Conservation (phyloP, 2,113 vertebrate species). For the Callopanchax toddi region DNA sequence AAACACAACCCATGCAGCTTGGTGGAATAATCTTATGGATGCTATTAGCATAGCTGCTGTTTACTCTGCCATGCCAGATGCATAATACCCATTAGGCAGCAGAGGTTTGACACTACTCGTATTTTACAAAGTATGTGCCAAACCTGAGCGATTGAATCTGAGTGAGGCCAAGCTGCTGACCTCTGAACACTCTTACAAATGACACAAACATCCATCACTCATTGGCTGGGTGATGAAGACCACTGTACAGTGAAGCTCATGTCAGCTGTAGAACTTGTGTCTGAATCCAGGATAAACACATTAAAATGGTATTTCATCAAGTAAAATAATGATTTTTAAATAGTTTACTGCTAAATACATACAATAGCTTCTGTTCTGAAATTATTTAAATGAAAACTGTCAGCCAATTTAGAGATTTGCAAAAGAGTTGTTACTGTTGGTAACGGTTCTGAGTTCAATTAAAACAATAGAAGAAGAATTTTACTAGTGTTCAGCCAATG, state of each 20-base stretch:
- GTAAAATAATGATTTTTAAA: too few relatives aligned
- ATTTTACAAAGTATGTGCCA: background rate
- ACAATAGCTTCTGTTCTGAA: too few relatives aligned
- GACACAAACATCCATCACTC: background rate
- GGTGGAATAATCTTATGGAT: background rate
- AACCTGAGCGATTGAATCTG: background rate
- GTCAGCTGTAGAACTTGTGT: background rate
- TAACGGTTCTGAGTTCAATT: too few relatives aligned
- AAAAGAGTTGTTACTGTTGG: too few relatives aligned
- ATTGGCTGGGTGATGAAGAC: background rate
- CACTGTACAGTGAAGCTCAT: too few relatives aligned
- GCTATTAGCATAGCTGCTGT: background rate
- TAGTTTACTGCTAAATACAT: too few relatives aligned
- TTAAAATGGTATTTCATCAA: too few relatives aligned
- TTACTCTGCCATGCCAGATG: background rate
- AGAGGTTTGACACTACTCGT: background rate
- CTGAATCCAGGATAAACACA: background rate
- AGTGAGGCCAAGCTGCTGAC: background rate
- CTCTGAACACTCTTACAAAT: background rate
- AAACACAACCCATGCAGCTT: background rate
- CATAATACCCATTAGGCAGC: background rate
- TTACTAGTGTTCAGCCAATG: too few relatives aligned
- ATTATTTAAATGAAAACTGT: too few relatives aligned
- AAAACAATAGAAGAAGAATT: too few relatives aligned
- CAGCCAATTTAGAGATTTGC: too few relatives aligned